phyloP scores from a whole-genome alignment of 2,113 vertebrate species.

The Nyctereutes procyonoides region DNA sequence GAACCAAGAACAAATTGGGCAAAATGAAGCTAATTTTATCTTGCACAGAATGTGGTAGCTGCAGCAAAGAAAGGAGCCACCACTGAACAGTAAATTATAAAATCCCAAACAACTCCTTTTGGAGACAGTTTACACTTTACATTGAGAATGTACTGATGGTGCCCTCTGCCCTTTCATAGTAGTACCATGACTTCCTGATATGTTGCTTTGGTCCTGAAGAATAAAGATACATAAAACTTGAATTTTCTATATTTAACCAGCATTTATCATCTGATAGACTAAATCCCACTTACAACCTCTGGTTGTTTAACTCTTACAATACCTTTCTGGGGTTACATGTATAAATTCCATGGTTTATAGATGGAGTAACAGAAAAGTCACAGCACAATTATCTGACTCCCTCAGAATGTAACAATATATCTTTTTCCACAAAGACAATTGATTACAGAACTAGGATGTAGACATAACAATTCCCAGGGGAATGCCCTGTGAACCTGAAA shows the following conservation, averaged over 20 bases:
- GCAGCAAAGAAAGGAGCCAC: conserved; percentile 36
- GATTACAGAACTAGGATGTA: conserved; percentile 45
- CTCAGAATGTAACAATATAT: conserved; percentile 53
- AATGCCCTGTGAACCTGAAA: conserved; percentile 47
- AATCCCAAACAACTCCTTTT: conserved; percentile 22
- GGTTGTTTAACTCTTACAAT: conserved; percentile 76
- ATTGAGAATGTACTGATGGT: conserved; percentile 52
- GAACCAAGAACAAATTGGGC: conserved; percentile 55
- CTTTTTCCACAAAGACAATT: conserved; percentile 51
- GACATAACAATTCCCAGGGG: conserved; percentile 37
- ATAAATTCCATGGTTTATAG: conserved; percentile 66
- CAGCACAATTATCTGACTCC: conserved; percentile 33
- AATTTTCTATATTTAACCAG: conserved; percentile 65
- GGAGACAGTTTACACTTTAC: conserved; percentile 33
- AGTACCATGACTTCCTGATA: conserved; percentile 37
- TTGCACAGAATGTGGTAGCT: conserved; percentile 34
- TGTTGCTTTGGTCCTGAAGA: conserved; percentile 60
- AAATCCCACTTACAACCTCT: conserved; percentile 59
- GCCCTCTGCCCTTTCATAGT: conserved; percentile 55
- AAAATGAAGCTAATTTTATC: conserved; percentile 64
- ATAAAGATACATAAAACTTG: conserved; percentile 34
- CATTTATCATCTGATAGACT: conserved; percentile 40
- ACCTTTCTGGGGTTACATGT: conserved; percentile 54
- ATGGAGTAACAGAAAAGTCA: conserved; percentile 61
- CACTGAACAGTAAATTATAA: conserved; percentile 31